phyloP scores from a whole-genome alignment of 35 echinoderm and acorn worm genomes.

The Apostichopus californicus region DNA sequence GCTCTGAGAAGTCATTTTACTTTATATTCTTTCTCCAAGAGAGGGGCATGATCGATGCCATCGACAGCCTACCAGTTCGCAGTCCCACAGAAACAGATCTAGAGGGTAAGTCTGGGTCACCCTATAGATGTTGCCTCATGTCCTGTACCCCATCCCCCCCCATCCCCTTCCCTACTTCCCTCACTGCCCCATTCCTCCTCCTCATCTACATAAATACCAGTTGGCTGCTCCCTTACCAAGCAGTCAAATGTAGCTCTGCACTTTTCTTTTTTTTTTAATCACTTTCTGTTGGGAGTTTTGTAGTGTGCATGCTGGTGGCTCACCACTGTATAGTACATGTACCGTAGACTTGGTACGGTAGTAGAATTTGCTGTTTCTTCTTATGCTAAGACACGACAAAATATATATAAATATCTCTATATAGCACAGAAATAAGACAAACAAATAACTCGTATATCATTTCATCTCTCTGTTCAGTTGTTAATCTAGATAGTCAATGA shows the following conservation, averaged over 20 bases:
- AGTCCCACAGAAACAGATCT: conserved; percentile 56
- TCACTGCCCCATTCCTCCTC: neutral
- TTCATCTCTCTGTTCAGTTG: no score
- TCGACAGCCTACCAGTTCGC: conserved; percentile 24
- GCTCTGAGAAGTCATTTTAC: neutral
- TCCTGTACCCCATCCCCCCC: neutral
- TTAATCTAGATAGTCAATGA: no score
- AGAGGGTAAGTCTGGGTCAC: conserved; percentile 53
- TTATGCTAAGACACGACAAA: no score
- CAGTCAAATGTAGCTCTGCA: neutral
- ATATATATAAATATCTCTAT: no score
- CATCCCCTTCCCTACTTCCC: neutral
- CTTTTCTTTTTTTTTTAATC: neutral
- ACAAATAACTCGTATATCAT: no score
- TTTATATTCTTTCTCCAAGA: conserved; percentile 46
- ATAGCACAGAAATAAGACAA: no score
- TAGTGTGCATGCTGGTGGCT: neutral
- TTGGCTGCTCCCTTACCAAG: neutral
- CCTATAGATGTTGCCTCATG: neutral
- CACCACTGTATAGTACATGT: no score
- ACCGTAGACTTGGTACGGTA: no score
- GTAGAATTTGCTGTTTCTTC: no score
- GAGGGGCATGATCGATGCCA: conserved; percentile 49
- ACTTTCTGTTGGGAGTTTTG: neutral
- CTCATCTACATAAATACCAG: neutral